Conservation (phyloP, 2,888 invertebrate genomes). For the Troides helena region DNA sequence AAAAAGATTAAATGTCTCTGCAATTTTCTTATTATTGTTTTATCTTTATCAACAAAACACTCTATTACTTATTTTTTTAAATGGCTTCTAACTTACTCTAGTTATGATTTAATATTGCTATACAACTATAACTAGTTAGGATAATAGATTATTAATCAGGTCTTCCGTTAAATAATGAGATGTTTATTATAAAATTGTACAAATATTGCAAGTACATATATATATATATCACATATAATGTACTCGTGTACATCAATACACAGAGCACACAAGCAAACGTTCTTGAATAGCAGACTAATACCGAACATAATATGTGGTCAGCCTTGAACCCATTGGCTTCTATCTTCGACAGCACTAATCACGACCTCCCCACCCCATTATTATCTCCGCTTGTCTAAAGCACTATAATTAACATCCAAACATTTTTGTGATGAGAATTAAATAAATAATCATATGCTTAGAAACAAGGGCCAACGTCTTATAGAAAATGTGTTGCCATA, state of each 20-base stretch:
- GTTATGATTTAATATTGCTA: no score
- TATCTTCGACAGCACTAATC: conserved; percentile 40
- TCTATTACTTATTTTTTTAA: no score
- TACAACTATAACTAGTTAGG: no score
- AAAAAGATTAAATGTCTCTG: no score
- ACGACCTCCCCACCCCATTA: conserved; percentile 41
- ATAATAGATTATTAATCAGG: no score
- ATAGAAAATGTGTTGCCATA: conserved; percentile 8
- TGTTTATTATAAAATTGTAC: no score
- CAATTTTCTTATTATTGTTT: no score
- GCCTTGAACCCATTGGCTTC: conserved; percentile 60
- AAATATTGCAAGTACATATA: no score
- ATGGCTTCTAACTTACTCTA: no score
- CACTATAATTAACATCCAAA: conserved; percentile 47
- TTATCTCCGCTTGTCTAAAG: conserved; percentile 49
- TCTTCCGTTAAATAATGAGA: no score
- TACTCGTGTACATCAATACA: not conserved
- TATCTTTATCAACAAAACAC: no score
- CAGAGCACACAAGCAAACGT: not conserved
- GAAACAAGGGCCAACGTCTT: conserved; percentile 14
- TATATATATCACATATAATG: not conserved
- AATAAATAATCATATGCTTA: conserved; percentile 24
- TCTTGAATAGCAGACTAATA: conserved; percentile 9
- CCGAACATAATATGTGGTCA: conserved; percentile 35
- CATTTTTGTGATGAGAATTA: conserved; percentile 21